Percentiles rank a stretch among this genome's conserved stretches.
phyloP scores from a whole-genome alignment of 2,113 vertebrate genomes.

The Physeter macrocephalus region DNA sequence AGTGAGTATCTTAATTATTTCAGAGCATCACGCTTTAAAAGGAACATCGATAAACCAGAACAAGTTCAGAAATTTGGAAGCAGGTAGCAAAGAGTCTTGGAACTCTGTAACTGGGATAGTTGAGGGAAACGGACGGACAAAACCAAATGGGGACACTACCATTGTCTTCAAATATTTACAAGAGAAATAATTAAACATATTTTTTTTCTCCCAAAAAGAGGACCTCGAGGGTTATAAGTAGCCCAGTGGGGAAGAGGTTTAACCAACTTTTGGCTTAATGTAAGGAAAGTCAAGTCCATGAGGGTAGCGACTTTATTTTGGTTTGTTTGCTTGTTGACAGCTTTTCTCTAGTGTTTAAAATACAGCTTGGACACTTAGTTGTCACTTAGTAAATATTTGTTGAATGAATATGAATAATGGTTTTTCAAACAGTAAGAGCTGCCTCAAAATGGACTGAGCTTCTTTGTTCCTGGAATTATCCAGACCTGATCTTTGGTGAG shows the following conservation, averaged over 20 bases:
- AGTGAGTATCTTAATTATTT: not conserved
- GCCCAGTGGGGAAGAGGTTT: not conserved
- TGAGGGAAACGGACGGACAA: not conserved
- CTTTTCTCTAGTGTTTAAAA: slow-evolving; percentile 8
- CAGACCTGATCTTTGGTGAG: not conserved
- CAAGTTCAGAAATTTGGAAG: not conserved
- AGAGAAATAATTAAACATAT: not conserved
- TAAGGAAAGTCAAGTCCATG: not conserved
- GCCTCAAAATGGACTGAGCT: not conserved
- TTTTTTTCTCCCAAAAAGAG: not conserved
- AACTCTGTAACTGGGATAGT: not conserved
- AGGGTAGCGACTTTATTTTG: not conserved
- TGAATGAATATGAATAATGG: not conserved
- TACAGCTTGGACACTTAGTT: not conserved
- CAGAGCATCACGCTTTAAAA: not conserved
- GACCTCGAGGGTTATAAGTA: not conserved
- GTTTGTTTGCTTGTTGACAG: not conserved
- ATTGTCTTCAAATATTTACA: not conserved
- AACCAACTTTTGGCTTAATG: not conserved
- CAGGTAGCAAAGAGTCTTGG: not conserved
- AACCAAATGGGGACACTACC: not conserved
- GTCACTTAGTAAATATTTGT: slow-evolving; percentile 22
- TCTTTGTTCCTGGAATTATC: slow-evolving; percentile 11
- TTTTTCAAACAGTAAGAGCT: not conserved
- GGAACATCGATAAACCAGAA: not conserved